Evolutionary conservation across 2,888 invertebrate species (phyloP), one percentile per base, ranked within the genome.

Genomic region (Diarsia mendica): DNA sequence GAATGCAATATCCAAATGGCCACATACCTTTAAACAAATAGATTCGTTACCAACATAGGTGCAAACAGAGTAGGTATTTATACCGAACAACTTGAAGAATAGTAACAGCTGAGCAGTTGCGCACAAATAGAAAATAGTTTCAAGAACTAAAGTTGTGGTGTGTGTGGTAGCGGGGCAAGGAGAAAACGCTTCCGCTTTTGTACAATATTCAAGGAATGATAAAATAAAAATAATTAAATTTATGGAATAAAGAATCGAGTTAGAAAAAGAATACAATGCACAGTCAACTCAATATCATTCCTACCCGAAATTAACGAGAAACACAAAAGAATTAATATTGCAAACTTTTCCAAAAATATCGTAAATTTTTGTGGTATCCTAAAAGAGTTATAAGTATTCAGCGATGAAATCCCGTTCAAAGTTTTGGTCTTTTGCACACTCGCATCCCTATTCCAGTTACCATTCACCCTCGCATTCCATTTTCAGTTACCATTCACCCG

Each of bases 41-140:
- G 72, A 77, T 71, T 85, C 33, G 70, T 73, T 44, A 80, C 77
- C 49, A 72, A 72, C 44, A 73, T 73, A 78, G 74, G 79, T 87
- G 69, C 74, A 79, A 75, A 74, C 70, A 68, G 55, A 79, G 80
- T 82, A 85, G 77, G 89, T 95, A 94, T 95, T 94, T 94, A 94
- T 94, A 94, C 89, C 91, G 88, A 88, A 85, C 89, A 90, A 91
- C 91, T 92, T 95, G 95, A 95, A 92, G 93, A 92, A 91, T 91
- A 88, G 93, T 91, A 94, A 92, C 95, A 96, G 96, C 96, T 96
- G 96, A 95, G 93, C 93, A 84, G 91, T 91, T 76, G 93, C 89
- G 94, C 95, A 92, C 92, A 94, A 95, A 96, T 96, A 96, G 96
- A 96, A 96, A 96, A 96, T 96, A 95, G 95, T 95, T 96, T 96